Conservation (phyloP, 2,888 invertebrate genomes). For the Tholera decimalis region DNA sequence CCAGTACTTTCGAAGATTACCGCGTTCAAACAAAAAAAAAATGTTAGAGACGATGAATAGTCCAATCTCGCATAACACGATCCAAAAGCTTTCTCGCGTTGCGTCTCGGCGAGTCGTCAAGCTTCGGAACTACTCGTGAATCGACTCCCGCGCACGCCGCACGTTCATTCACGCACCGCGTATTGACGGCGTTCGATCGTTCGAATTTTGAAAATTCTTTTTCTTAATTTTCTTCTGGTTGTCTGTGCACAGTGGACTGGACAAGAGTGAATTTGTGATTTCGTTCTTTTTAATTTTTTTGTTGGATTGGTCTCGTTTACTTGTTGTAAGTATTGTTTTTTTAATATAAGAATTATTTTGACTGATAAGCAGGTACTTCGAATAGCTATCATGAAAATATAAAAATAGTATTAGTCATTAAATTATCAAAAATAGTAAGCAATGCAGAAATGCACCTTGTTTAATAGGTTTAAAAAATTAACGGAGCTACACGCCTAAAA, state of each 20-base stretch:
- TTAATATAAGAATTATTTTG: neutral
- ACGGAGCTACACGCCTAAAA: too few relatives aligned
- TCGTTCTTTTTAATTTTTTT: slow-evolving; percentile 37
- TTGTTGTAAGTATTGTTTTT: slow-evolving; percentile 48
- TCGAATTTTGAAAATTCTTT: slow-evolving; percentile 12
- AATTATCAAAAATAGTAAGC: too few relatives aligned
- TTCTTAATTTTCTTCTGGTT: slow-evolving; percentile 27
- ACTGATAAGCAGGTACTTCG: too few relatives aligned
- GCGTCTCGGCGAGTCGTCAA: slow-evolving; percentile 35
- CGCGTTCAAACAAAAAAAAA: too few relatives aligned
- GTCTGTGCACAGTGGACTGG: slow-evolving; percentile 57
- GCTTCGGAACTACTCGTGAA: slow-evolving; percentile 58
- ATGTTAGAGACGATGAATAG: slow-evolving; percentile 24
- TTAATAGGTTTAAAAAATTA: too few relatives aligned
- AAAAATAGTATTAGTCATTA: too few relatives aligned
- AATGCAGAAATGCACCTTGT: too few relatives aligned
- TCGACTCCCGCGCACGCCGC: slow-evolving; percentile 56
- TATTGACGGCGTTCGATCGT: slow-evolving; percentile 7
- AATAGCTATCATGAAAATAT: too few relatives aligned
- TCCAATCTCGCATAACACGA: slow-evolving; percentile 54
- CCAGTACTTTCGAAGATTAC: too few relatives aligned
- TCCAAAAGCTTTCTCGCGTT: slow-evolving; percentile 76
- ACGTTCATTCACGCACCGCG: slow-evolving; percentile 49
- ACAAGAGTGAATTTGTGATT: slow-evolving; percentile 60
- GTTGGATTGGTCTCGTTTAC: slow-evolving; percentile 58